These are phyloP conservation scores for Microchrysa polita DNA, from an alignment of 2,888 invertebrate genomes.

Conservation along the genomic window DNA sequence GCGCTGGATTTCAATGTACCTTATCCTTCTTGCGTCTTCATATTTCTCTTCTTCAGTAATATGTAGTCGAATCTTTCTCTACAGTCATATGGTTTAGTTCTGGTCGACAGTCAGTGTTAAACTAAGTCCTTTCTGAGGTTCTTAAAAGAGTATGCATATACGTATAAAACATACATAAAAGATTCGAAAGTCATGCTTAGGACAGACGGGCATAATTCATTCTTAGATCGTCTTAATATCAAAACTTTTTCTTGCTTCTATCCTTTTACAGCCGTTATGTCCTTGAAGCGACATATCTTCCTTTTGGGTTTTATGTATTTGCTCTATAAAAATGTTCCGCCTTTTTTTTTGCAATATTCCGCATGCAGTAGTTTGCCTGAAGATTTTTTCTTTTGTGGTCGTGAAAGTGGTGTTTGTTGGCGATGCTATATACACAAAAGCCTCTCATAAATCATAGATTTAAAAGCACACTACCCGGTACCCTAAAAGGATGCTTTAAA, in stretches of 20 bases:
- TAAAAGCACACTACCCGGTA: conserved; percentile 16
- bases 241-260: conserved; percentile 15
- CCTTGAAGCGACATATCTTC: not conserved
- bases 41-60: no score
- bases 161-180: conserved; percentile 37
- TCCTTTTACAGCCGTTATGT: not conserved
- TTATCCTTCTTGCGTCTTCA: no score
- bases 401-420: conserved; percentile 17
- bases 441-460: conserved; percentile 37
- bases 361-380: no score
- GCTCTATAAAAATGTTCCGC: not conserved
- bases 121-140: not conserved
- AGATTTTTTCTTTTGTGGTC: not conserved
- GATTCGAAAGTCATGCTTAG: conserved; percentile 4
- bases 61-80: no score
- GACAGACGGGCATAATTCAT: conserved; percentile 35
- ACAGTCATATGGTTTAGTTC: no score
- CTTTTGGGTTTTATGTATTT: not conserved
- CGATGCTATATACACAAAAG: conserved; percentile 23
- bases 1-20: no score
- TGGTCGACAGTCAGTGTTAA: no score
- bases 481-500: conserved; percentile 20
- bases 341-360: not conserved
- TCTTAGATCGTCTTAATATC: conserved; percentile 33
- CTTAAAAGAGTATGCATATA: no score